These are phyloP conservation scores for Pristiophorus japonicus DNA, from an alignment of 2,113 vertebrate genomes.

Conservation along the genomic window DNA sequence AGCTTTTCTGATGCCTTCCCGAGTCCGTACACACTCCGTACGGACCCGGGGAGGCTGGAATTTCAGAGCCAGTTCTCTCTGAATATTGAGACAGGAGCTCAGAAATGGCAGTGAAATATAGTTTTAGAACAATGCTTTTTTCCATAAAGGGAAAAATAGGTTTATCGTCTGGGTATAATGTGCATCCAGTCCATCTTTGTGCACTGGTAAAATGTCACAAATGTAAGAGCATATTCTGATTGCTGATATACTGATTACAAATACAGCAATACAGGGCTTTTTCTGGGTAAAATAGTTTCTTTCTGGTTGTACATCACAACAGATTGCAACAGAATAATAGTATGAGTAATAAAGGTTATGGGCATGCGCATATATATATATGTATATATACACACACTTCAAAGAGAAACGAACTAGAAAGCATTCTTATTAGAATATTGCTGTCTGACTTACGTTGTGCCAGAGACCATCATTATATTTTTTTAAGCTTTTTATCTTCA, in stretches of 20 bases:
- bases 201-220: not conserved
- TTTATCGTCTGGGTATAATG: not conserved
- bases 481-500: slow-evolving; percentile 76
- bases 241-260: not conserved
- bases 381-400: not conserved
- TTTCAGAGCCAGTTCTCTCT: not conserved
- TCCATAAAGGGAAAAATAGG: not conserved
- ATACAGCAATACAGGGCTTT: not conserved
- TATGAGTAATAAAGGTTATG: not conserved
- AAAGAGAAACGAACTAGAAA: not conserved
- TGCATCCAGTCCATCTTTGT: not conserved
- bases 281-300: not conserved
- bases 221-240: not conserved
- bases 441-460: slow-evolving; percentile 73
- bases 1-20: no score
- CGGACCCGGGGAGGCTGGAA: no score
- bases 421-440: not conserved
- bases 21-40: no score
- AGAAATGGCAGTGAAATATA: not conserved
- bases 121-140: no score
- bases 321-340: not conserved
- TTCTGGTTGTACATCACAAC: not conserved
- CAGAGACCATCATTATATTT: slow-evolving; percentile 80
- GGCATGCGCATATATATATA: not conserved
- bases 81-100: not conserved